Evolutionary conservation across 1,140 invertebrate genomes (phyloP).

Genomic region (Drosophila repleta): DNA sequence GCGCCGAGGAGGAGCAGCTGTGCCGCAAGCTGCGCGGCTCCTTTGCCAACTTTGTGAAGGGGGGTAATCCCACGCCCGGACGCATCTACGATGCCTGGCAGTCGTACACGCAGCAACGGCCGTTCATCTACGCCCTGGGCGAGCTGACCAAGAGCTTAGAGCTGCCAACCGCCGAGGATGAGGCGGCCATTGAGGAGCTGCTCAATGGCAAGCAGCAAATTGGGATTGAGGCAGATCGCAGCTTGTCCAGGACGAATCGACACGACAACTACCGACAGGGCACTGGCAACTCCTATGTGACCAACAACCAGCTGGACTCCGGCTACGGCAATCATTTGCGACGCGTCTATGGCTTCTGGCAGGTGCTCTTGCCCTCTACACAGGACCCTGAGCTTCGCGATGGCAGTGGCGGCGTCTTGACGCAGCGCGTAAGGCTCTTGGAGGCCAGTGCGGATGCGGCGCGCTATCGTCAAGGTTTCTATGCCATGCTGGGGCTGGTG

Average conservation of each 20-base stretch:
- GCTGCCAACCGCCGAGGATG: constrained; percentile 26
- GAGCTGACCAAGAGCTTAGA: constrained; percentile 48
- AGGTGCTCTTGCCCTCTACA: constrained; percentile 62
- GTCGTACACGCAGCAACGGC: constrained; percentile 85
- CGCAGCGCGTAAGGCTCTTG: constrained; percentile 59
- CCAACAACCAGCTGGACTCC: constrained; percentile 62
- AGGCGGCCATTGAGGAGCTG: constrained; percentile 57
- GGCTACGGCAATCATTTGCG: constrained; percentile 69
- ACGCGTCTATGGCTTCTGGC: constrained; percentile 76
- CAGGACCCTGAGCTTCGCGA: constrained; percentile 37
- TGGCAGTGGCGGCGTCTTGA: constrained; percentile 25
- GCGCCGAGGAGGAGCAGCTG: constrained; percentile 85
- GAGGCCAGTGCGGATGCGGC: constrained; percentile 74
- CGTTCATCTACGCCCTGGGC: constrained; percentile 84
- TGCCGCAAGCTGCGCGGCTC: constrained; percentile 86
- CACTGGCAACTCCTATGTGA: constrained; percentile 37
- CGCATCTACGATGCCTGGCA: constrained; percentile 85
- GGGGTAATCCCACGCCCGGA: constrained; percentile 86
- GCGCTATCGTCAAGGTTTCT: constrained; percentile 81
- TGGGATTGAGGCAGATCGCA: constrained; percentile 45
- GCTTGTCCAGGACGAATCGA: constrained; percentile 62
- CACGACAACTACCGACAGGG: constrained; percentile 50
- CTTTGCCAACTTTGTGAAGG: constrained; percentile 87
- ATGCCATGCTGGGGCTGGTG: constrained; percentile 70
- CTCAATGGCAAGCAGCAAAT: constrained; percentile 35